Conservation (phyloP, 2,797 vertebrate species). For the Sphaeramia orbicularis region DNA sequence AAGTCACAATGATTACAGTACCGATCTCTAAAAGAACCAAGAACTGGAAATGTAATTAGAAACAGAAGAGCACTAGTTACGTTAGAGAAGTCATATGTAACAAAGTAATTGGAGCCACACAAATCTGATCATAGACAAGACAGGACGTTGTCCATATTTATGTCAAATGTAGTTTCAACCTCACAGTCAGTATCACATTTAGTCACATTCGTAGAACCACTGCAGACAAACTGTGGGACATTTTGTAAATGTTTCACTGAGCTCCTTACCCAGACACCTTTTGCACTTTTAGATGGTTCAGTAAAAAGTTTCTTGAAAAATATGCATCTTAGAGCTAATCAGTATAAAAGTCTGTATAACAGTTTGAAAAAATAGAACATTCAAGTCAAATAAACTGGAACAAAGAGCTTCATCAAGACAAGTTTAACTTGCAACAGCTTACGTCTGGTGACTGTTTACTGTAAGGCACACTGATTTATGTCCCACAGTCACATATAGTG, state of each 20-base stretch:
- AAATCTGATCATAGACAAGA: not conserved
- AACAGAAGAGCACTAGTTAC: constrained; percentile 10
- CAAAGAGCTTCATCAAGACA: constrained; percentile 30
- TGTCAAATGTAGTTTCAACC: not conserved
- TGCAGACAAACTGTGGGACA: constrained; percentile 14
- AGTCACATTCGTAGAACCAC: not conserved
- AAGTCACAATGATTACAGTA: constrained; percentile 72
- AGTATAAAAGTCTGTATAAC: too few species aligned
- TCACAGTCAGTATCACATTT: constrained; percentile 11
- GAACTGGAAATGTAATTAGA: constrained; percentile 33
- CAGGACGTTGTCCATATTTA: constrained; percentile 12
- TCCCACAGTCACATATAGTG: constrained; percentile 54
- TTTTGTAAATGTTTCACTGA: not conserved
- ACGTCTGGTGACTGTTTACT: constrained; percentile 38
- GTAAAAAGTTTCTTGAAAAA: constrained; percentile 11
- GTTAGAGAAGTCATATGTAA: constrained; percentile 1
- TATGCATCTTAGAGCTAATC: too few species aligned
- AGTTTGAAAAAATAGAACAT: constrained; percentile 8
- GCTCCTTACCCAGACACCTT: constrained; percentile 7
- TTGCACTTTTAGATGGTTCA: constrained; percentile 19
- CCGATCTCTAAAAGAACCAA: constrained; percentile 55
- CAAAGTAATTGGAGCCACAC: constrained; percentile 7
- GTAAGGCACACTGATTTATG: constrained; percentile 72
- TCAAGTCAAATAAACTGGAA: constrained; percentile 7
- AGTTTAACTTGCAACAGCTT: constrained; percentile 23